Evolutionary conservation across 1,140 invertebrate species (phyloP).

Genomic region (Medauroidea extradentata): DNA sequence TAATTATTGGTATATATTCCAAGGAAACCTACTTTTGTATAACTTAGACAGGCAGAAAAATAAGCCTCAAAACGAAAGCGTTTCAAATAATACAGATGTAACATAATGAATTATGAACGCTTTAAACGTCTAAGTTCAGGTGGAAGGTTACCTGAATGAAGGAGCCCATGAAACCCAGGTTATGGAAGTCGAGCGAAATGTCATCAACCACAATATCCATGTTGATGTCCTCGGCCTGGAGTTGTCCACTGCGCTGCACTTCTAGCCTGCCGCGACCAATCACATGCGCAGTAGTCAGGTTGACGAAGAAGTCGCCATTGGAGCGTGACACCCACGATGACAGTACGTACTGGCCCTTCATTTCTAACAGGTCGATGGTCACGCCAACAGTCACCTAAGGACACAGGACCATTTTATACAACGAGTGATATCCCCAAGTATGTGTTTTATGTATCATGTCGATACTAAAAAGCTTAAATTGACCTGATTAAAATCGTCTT

Average conservation of each 20-base stretch:
- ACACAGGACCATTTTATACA: no score
- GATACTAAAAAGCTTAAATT: no score
- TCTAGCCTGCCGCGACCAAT: constrained; percentile 60
- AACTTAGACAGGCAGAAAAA: no score
- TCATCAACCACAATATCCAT: constrained; percentile 75
- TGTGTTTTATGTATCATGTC: no score
- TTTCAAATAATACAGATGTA: no score
- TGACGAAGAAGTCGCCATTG: constrained; percentile 70
- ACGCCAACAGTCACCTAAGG: constrained; percentile 64
- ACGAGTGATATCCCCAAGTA: no score
- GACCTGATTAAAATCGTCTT: no score
- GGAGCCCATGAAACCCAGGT: constrained; percentile 66
- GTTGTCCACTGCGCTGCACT: constrained; percentile 64
- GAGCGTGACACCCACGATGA: constrained; percentile 63
- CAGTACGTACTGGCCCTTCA: constrained; percentile 71
- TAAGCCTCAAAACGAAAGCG: no score
- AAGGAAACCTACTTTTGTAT: no score
- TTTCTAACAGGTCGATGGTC: constrained; percentile 60
- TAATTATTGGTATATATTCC: no score
- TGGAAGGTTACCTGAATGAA: constrained; percentile 57
- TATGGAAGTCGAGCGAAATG: constrained; percentile 75
- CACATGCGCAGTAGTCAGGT: constrained; percentile 62
- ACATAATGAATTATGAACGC: no score
- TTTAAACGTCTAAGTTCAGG: no score
- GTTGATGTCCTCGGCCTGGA: constrained; percentile 69